Conservation (phyloP, 2,888 invertebrate genomes). For the Phragmatobia fuliginosa region DNA sequence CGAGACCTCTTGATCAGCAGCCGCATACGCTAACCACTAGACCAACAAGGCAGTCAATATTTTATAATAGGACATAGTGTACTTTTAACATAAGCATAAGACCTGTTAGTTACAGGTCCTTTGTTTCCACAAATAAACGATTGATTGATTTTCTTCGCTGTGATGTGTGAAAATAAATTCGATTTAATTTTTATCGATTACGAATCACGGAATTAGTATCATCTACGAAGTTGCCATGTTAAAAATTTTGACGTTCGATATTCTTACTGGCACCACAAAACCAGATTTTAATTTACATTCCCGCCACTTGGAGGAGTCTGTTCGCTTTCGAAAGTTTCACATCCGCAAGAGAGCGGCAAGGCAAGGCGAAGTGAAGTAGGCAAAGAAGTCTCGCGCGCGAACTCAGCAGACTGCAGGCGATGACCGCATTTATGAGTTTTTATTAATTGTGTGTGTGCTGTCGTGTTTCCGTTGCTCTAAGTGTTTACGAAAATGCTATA, state of each 20-base stretch:
- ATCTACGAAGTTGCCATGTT: not conserved
- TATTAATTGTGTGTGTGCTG: constrained; percentile 83
- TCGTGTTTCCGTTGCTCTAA: constrained; percentile 81
- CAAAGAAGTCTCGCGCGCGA: constrained; percentile 84
- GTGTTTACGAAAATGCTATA: constrained; percentile 85
- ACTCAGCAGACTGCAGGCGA: constrained; percentile 84
- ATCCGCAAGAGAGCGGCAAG: constrained; percentile 86
- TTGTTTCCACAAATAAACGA: too few species aligned
- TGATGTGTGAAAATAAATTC: not conserved
- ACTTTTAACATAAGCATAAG: too few species aligned
- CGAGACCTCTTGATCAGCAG: too few species aligned
- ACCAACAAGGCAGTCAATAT: too few species aligned
- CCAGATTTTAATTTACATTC: constrained; percentile 81
- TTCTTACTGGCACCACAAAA: constrained; percentile 68
- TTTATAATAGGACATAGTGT: too few species aligned
- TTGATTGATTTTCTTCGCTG: too few species aligned
- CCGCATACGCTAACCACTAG: too few species aligned
- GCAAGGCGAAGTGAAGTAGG: constrained; percentile 76
- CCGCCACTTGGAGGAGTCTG: constrained; percentile 82
- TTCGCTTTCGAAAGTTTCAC: constrained; percentile 86
- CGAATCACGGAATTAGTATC: too few species aligned
- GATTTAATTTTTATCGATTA: not conserved
- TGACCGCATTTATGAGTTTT: constrained; percentile 86
- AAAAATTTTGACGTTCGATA: not conserved
- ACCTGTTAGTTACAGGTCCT: too few species aligned